Evolutionary conservation across 2,888 invertebrate species (phyloP).

Genomic region (Andrena trimmerana): DNA sequence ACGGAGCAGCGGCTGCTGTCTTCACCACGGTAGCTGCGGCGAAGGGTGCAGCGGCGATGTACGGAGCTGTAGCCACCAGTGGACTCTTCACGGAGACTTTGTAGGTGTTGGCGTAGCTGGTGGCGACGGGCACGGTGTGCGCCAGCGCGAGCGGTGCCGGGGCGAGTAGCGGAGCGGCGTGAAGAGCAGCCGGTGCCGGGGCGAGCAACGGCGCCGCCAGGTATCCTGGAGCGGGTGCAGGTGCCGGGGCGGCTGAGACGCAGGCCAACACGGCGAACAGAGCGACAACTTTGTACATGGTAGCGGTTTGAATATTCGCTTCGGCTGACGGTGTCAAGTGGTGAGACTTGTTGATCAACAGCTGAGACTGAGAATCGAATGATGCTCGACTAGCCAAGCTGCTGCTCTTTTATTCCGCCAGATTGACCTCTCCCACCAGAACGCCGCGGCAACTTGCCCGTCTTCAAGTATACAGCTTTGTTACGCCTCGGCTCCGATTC

Average conservation of each 20-base stretch:
- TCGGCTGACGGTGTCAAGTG: neutral
- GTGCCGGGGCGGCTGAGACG: conserved; percentile 84
- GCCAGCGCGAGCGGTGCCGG: conserved; percentile 82
- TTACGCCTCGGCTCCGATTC: conserved; percentile 19
- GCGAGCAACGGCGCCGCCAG: conserved; percentile 77
- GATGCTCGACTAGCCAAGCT: conserved; percentile 64
- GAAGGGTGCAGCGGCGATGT: conserved; percentile 85
- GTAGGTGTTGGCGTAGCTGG: conserved; percentile 89
- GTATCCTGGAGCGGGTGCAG: conserved; percentile 78
- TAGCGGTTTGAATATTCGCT: conserved; percentile 2
- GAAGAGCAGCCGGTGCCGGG: conserved; percentile 63
- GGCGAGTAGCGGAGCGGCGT: conserved; percentile 74
- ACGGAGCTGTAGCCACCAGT: conserved; percentile 77
- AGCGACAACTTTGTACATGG: conserved; percentile 79
- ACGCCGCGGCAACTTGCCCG: conserved; percentile 25
- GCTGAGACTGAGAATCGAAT: conserved; percentile 73
- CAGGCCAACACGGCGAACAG: conserved; percentile 81
- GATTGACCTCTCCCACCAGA: conserved; percentile 69
- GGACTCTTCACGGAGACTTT: conserved; percentile 85
- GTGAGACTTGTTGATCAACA: conserved; percentile 7
- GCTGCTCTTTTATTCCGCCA: conserved; percentile 74
- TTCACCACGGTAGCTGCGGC: conserved; percentile 77
- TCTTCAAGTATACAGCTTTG: conserved; percentile 8
- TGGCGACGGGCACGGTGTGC: conserved; percentile 87
- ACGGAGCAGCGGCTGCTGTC: conserved; percentile 70